Conservation (phyloP, 2,888 invertebrate species). For the Parascotia fuliginaria region DNA sequence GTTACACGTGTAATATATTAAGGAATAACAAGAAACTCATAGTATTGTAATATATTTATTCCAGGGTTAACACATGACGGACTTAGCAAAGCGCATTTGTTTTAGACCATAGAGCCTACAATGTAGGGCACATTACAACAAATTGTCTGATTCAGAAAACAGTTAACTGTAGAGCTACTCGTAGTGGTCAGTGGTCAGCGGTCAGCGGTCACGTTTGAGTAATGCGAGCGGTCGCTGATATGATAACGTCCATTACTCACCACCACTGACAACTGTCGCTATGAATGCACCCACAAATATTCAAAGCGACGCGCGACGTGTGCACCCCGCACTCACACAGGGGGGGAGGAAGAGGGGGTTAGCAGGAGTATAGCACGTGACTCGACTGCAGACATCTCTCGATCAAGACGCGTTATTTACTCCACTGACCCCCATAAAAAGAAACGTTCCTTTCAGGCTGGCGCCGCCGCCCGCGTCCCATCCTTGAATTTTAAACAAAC, state of each 20-base stretch:
- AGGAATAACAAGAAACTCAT: too few species aligned
- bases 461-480: constrained; percentile 49
- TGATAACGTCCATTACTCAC: constrained; percentile 15
- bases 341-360: constrained; percentile 14
- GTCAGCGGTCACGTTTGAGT: too few species aligned
- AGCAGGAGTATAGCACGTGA: constrained; percentile 47
- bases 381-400: constrained; percentile 45
- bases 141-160: too few species aligned
- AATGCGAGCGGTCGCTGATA: not conserved
- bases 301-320: constrained; percentile 34
- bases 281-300: constrained; percentile 29
- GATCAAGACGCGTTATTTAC: constrained; percentile 74
- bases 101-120: too few species aligned
- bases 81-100: too few species aligned
- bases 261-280: constrained; percentile 26
- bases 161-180: too few species aligned
- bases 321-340: constrained; percentile 1
- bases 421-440: constrained; percentile 74
- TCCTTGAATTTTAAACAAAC: constrained; percentile 74
- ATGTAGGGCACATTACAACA: too few species aligned
- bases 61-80: too few species aligned
- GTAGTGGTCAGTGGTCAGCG: too few species aligned
- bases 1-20: too few species aligned
- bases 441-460: constrained; percentile 67
- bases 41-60: too few species aligned